These are phyloP conservation scores for Ladona fulva DNA, from an alignment of 1,140 invertebrate species.

Conservation along the genomic window DNA sequence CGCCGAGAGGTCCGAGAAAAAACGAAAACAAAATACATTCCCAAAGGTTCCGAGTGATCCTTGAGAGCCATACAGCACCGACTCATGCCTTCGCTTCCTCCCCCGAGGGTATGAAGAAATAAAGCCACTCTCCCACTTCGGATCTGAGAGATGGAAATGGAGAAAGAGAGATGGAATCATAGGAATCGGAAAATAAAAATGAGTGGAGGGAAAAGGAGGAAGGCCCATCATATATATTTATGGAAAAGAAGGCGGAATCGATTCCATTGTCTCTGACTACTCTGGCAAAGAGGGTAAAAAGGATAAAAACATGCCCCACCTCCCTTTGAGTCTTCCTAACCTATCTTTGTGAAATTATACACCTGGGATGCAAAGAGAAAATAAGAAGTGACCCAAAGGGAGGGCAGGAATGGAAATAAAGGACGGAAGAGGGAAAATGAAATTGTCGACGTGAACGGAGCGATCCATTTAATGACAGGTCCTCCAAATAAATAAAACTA, in stretches of 20 bases:
- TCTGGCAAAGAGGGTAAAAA: neutral
- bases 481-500: too few species aligned
- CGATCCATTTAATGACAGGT: neutral
- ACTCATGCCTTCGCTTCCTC: too few species aligned
- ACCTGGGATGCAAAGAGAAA: neutral
- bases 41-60: too few species aligned
- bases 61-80: too few species aligned
- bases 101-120: too few species aligned
- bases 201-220: neutral
- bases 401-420: neutral
- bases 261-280: neutral
- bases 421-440: neutral
- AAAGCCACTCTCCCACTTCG: too few species aligned
- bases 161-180: neutral
- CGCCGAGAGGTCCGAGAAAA: too few species aligned
- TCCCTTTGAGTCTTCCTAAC: neutral
- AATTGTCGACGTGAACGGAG: neutral
- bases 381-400: neutral
- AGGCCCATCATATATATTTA: neutral
- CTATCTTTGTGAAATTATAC: slow-evolving; percentile 1
- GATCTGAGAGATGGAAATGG: neutral
- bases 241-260: neutral
- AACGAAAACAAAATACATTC: too few species aligned
- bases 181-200: neutral
- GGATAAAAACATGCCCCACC: neutral